phyloP scores from a whole-genome alignment of 1,140 invertebrate genomes.

The Frieseomelitta varia region DNA sequence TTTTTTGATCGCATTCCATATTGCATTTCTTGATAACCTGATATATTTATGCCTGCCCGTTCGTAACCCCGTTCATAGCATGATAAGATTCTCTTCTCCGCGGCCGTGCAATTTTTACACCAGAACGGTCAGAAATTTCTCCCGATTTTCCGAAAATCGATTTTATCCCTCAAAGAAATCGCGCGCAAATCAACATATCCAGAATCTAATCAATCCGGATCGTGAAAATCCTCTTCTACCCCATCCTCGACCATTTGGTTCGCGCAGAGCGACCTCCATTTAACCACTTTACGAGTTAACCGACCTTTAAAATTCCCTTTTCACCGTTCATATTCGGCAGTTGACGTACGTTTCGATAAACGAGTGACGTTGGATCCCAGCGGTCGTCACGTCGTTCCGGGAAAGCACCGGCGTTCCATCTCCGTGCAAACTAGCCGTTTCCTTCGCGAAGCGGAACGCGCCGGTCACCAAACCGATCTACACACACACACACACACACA shows the following conservation, averaged over 20 bases:
- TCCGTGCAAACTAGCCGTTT: conserved; percentile 4
- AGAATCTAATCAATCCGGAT: background rate
- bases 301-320: background rate
- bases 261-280: background rate
- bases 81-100: background rate
- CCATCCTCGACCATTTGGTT: too few relatives aligned
- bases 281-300: background rate
- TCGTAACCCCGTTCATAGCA: too few relatives aligned
- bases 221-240: background rate
- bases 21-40: background rate
- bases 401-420: conserved; percentile 8
- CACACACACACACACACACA: background rate
- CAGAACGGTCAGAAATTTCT: background rate
- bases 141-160: background rate
- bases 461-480: background rate
- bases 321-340: background rate
- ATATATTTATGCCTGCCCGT: background rate
- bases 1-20: background rate
- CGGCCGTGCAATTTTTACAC: background rate
- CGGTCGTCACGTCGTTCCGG: background rate
- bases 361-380: background rate
- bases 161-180: background rate
- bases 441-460: background rate
- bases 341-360: background rate
- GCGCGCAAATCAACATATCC: background rate